Base-by-base conservation (phyloP, 2,888 invertebrate species). In the Erebia ligea region DNA sequence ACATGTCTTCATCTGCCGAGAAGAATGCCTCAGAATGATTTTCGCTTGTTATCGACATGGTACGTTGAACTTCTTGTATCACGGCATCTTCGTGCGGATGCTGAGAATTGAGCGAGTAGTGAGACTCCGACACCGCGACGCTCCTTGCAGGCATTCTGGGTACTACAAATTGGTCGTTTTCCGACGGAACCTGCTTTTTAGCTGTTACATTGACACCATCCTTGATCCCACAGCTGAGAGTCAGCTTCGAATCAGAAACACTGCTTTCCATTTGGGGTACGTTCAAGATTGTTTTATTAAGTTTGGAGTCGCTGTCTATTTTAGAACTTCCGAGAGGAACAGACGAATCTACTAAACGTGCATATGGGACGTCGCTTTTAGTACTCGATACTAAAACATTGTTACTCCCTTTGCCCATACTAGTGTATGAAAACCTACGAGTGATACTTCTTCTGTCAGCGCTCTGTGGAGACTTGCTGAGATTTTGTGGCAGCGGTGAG, bases 21-120 rank as follows among this genome's bases (percentile, higher is more conserved):
- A 97, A 98, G 89, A 98, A 98, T 67, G 97, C 96, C 88, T 98
- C 98, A 0, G 97, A 97, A 80, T 97, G 97, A 86, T 98, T 98
- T 86, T 98, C 98, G 73, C 97, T 97, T 1, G 97, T 97, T 84
- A 98, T 95, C 0, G 98, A 98, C 82, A 97, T 96, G 0, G 98
- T 97, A 79, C 98, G 94, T 86, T 97, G 97, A 0, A 96, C 96
- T 87, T 95, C 95, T 78, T 94, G 94, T 48, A 94, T 92, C 8
- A 94, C 77, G 42, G 90, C 86, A 75, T 95, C 95, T 62, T 95
- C 96, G 1, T 94, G 94, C 56, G 94, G 94, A 15, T 82, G 81
- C 79, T 95, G 94, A 0, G 94, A 93, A 72, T 94, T 95, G 1
- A 96, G 84, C 0, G 96, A 96, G 80, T 96, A 95, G 79, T 95